phyloP scores from a whole-genome alignment of 1,140 invertebrate species.

The Papilio polyxenes region DNA sequence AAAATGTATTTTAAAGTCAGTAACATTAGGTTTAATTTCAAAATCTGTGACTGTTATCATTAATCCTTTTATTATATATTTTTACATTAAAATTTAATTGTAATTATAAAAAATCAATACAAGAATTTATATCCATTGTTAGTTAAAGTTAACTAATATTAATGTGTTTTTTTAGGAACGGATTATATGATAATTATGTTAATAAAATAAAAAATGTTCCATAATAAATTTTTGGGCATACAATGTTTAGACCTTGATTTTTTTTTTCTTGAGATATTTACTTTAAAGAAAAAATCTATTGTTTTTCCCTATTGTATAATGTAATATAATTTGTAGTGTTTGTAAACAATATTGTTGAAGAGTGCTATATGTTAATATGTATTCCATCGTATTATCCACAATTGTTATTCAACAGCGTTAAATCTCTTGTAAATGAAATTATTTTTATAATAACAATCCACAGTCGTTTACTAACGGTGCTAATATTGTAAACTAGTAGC shows the following conservation, averaged over 20 bases:
- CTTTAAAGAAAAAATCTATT: background rate
- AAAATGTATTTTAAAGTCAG: background rate
- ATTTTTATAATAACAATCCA: background rate
- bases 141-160: background rate
- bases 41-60: too few species aligned
- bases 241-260: background rate
- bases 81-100: too few species aligned
- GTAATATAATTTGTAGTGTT: background rate
- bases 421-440: background rate
- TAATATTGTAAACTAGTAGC: too few species aligned
- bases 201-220: background rate
- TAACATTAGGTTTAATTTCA: background rate
- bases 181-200: background rate
- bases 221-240: background rate
- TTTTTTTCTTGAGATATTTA: background rate
- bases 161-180: background rate
- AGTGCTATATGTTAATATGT: background rate
- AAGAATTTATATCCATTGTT: too few species aligned
- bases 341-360: background rate
- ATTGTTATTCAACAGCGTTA: background rate
- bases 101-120: too few species aligned
- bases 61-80: too few species aligned
- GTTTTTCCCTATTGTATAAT: background rate
- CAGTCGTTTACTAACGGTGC: too few species aligned
- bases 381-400: background rate